phyloP scores from a whole-genome alignment of 2,797 vertebrate genomes.

The Corythornis leucogaster region DNA sequence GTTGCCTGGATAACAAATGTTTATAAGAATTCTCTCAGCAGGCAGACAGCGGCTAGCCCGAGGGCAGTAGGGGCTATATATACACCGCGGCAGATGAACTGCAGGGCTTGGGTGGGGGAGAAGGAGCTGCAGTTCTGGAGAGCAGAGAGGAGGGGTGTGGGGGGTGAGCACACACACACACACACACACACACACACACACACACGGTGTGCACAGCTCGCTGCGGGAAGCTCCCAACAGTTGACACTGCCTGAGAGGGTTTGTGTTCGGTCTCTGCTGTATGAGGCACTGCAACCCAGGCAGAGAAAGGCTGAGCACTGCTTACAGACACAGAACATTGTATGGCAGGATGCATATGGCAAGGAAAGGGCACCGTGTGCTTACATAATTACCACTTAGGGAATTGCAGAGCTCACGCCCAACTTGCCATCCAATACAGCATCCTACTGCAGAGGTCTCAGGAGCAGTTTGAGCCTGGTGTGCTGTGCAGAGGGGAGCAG shows the following conservation, averaged over 20 bases:
- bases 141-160: background rate
- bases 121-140: background rate
- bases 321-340: background rate
- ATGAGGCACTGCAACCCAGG: background rate
- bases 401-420: slow-evolving; percentile 24
- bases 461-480: rapidly evolving
- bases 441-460: background rate
- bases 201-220: background rate
- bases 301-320: background rate
- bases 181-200: background rate
- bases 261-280: background rate
- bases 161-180: background rate
- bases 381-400: background rate
- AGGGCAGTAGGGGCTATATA: slow-evolving; percentile 52
- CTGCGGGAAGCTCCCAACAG: background rate
- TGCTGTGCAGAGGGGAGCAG: background rate
- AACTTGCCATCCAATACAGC: background rate
- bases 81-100: slow-evolving; percentile 38
- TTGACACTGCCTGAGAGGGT: slow-evolving; percentile 3
- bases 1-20: slow-evolving; percentile 69
- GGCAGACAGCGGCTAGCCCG: slow-evolving; percentile 46
- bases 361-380: background rate
- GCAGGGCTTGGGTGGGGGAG: slow-evolving; percentile 10
- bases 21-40: slow-evolving; percentile 64
- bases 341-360: background rate